These are phyloP conservation scores for Drosophila eugracilis DNA, from an alignment of 1,140 invertebrate species.

Conservation along the genomic window DNA sequence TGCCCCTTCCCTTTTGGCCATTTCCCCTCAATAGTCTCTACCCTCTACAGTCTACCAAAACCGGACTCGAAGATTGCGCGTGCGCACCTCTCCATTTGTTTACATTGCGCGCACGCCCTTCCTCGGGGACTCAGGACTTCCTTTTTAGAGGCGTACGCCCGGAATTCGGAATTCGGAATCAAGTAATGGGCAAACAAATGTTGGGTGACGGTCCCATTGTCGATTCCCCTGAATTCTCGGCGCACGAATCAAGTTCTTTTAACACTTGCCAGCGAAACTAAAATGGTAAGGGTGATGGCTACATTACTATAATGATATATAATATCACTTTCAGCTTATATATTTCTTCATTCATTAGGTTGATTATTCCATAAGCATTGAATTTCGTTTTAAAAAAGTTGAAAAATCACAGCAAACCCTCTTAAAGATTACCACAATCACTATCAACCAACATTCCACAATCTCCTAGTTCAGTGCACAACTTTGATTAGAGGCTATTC, in stretches of 20 bases:
- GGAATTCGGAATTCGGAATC: slow-evolving; percentile 33
- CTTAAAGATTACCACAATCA: background rate
- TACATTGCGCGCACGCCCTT: slow-evolving; percentile 42
- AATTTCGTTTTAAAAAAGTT: background rate
- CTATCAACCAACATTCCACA: background rate
- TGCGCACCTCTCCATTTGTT: slow-evolving; percentile 60
- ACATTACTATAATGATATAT: too few species aligned
- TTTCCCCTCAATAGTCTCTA: too few species aligned
- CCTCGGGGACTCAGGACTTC: background rate
- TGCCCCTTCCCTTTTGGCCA: slow-evolving; percentile 22
- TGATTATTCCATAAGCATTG: background rate
- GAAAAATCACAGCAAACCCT: background rate
- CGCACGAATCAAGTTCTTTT: slow-evolving; percentile 14
- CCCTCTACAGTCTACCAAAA: slow-evolving; percentile 10
- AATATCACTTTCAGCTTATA: too few species aligned
- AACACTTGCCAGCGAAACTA: slow-evolving; percentile 3
- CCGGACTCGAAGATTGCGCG: slow-evolving; percentile 30
- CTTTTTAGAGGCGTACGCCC: slow-evolving; percentile 31
- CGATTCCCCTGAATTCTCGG: slow-evolving; percentile 45
- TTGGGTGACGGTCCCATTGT: background rate
- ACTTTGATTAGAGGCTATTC: slow-evolving; percentile 27
- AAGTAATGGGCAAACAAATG: slow-evolving; percentile 65
- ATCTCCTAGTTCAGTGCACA: slow-evolving; percentile 9
- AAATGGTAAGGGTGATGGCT: too few species aligned
- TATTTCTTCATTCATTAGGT: background rate